Base-by-base conservation (phyloP, 1,140 invertebrate species). In the Drosophila pachea region DNA sequence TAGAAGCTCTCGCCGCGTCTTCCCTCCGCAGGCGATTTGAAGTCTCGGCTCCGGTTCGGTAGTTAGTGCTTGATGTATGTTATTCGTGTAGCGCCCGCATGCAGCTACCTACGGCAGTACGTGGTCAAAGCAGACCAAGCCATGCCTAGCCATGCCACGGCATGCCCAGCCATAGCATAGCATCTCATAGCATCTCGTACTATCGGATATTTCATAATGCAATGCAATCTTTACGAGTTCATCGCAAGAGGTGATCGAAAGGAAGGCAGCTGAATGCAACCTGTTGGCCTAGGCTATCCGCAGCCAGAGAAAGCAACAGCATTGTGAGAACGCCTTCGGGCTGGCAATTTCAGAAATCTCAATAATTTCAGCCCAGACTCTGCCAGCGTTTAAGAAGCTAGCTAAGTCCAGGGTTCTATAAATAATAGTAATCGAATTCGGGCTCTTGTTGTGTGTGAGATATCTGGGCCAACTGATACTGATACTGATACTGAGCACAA, bases 41-140 rank as follows among this genome's bases (percentile, higher is more conserved):
- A 22, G 35, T 63, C 66, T 55, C 31, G 48, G 43, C 63, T 53
- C 58, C 72, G 69, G 82, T 78, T 86, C 79, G 79, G 79, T 84
- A 84, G 79, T 84, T 84, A 86, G 76, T 86, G 73, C 81, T 86
- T 84, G 79, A 84, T 84, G 81, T 84, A 84, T 84, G 79, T 84
- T 84, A 84, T 84, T 84, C 79, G 79, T 84, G 79, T 84, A 86
- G 73, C 79, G 79, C 79, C 79, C 79, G 79, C 79, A 84, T 84
- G 48, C 50, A 79, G 79, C 79, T 84, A 86, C 79, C 81, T 76
- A 71, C 50, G 74, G 71, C 74, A 54, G 52, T 63, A 45, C 40
- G 33, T 47, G 49, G 59, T 43, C 58, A 32, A 36, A 48, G 29
- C 32, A 73, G 69, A 65, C 65, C 74, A 45, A 29, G 31, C 35